Evolutionary conservation across 2,888 invertebrate species (phyloP), one percentile per base, ranked within the genome.

Genomic region (Monoplex corrugatus): DNA sequence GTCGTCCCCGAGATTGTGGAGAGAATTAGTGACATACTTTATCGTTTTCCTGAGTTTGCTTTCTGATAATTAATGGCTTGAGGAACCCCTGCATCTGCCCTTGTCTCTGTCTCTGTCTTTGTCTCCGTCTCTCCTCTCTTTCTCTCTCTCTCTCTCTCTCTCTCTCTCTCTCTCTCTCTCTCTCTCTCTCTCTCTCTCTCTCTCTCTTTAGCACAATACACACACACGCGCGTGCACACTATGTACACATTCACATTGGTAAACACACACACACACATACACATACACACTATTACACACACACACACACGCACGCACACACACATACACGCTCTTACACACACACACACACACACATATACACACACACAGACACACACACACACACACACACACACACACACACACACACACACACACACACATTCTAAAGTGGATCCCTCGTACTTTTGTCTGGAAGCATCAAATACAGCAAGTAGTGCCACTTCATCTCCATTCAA

Each of bases 91-190:
- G n/a, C 32, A 45, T 50, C 50, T 50, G 45, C 32, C 83, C 32
- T 50, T 50, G 45, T 83, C 83, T 83, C 50, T n/a, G 32, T 83
- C 50, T 84, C 50, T 84, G 32, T 84, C 45, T 84, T 23, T 84
- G 35, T 45, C 32, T 50, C 50, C 13, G 19, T 45, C 82, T 82
- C 28, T 43, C 40, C 40, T 40, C 63, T 63, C 28, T 63, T 40
- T 84, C 44, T 45, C 45, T 82, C 44, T 84, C 63, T 84, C 38
- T 57, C 57, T 38, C 57, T 38, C 84, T 19, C 44, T 38, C 57
- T 45, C 16, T 45, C 50, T 10, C 32, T 45, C 50, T 1, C 32
- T 35, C 83, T 35, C 10, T 78, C 78, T 35, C 35, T 78, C 78
- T 35, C 10, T 78, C 68, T 23, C 16, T 68, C 68, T 35, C 35